phyloP scores from a whole-genome alignment of 1,140 invertebrate species.

The Dendrolimus punctatus region DNA sequence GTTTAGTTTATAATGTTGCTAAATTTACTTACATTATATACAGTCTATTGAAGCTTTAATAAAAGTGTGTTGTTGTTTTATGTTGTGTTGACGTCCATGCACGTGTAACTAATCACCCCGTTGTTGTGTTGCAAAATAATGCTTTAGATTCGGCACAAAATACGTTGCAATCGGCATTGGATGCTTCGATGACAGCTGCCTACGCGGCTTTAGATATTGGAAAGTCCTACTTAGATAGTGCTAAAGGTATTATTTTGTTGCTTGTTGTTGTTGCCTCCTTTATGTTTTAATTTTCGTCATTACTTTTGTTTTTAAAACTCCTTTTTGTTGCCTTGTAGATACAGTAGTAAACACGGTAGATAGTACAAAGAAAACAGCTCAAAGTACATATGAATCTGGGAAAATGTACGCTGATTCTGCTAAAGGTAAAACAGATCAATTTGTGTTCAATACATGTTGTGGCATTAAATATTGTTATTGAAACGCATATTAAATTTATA shows the following conservation, averaged over 20 bases:
- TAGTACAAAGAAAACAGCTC: constrained; percentile 49
- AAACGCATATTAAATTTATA: no score
- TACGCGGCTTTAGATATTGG: constrained; percentile 44
- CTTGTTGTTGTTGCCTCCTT: constrained; percentile 10
- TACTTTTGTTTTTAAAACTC: constrained; percentile 11
- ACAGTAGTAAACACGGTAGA: constrained; percentile 51
- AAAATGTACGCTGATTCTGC: constrained; percentile 47
- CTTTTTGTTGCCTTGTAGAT: constrained; percentile 34
- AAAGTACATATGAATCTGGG: constrained; percentile 43
- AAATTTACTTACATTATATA: no score
- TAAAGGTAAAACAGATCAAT: constrained; percentile 30
- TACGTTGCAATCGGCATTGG: constrained; percentile 37
- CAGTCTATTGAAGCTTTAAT: no score
- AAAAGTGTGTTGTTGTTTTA: constrained; percentile 1
- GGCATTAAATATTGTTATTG: no score
- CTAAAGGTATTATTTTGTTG: constrained; percentile 40
- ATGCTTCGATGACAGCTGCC: constrained; percentile 35
- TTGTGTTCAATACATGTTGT: not conserved
- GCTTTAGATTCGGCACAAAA: constrained; percentile 50
- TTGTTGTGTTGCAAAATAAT: constrained; percentile 26
- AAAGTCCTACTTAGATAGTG: constrained; percentile 45
- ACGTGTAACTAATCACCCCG: constrained; percentile 11
- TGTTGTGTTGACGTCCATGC: constrained; percentile 1
- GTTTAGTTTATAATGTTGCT: no score
- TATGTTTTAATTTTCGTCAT: constrained; percentile 9